These are phyloP conservation scores for Chrysemys picta DNA, from an alignment of 2,113 vertebrate genomes.

Conservation along the genomic window DNA sequence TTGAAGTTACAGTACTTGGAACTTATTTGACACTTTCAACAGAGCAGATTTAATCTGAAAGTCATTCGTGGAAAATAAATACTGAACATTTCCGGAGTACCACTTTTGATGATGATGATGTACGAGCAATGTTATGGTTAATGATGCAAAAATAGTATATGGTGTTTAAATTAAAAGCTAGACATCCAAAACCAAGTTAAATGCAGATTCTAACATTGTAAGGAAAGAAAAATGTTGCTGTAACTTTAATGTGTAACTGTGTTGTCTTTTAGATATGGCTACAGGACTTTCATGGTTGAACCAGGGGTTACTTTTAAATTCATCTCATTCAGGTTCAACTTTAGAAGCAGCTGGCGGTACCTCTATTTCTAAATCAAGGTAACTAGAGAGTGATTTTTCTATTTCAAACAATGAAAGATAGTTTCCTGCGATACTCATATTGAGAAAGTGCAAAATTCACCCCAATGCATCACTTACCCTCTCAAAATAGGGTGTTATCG, in stretches of 20 bases:
- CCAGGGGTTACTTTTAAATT: slow-evolving; percentile 78
- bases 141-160: background rate
- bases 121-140: background rate
- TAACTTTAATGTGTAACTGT: background rate
- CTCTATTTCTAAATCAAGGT: slow-evolving; percentile 79
- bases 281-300: slow-evolving; percentile 82
- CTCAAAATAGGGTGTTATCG: background rate
- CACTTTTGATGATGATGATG: background rate
- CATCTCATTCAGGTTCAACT: slow-evolving; percentile 72
- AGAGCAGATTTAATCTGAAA: background rate
- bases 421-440: background rate
- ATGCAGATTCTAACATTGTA: background rate
- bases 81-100: background rate
- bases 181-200: background rate
- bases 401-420: background rate
- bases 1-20: background rate
- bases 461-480: background rate
- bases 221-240: background rate
- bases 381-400: background rate
- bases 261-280: slow-evolving; percentile 81
- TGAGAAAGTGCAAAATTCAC: background rate
- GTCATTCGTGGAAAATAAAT: background rate
- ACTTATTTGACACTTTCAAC: background rate
- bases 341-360: slow-evolving; percentile 61
- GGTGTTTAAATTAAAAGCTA: background rate